phyloP scores from a whole-genome alignment of 2,797 vertebrate species.

The Oreonectes daqikongensis region DNA sequence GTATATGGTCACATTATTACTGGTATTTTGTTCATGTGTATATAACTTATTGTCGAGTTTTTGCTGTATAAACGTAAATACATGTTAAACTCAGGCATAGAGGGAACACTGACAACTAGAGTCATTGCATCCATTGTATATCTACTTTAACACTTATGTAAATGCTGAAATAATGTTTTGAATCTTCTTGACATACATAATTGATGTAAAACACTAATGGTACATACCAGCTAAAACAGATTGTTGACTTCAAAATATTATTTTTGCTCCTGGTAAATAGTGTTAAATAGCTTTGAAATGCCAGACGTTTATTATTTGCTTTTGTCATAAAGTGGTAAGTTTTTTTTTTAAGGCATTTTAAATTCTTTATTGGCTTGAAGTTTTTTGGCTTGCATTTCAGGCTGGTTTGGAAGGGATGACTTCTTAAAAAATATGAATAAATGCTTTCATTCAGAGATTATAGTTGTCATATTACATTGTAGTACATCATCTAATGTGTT shows the following conservation, averaged over 20 bases:
- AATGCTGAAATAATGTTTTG: background rate
- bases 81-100: slow-evolving; percentile 38
- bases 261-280: background rate
- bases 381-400: background rate
- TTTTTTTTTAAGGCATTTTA: background rate
- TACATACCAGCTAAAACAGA: background rate
- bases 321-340: background rate
- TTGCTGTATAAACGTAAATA: background rate
- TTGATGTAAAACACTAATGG: background rate
- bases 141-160: background rate
- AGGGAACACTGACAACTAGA: slow-evolving; percentile 52
- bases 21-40: background rate
- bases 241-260: background rate
- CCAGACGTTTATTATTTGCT: background rate
- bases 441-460: background rate
- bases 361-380: background rate
- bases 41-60: background rate
- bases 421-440: background rate
- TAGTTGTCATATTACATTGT: background rate
- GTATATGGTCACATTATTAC: background rate
- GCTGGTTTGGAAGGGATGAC: background rate
- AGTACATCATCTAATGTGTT: background rate
- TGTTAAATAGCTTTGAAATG: no score
- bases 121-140: slow-evolving; percentile 17
- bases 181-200: background rate